Evolutionary conservation across 2,888 invertebrate genomes (phyloP).

Genomic region (Morpho deidamia): DNA sequence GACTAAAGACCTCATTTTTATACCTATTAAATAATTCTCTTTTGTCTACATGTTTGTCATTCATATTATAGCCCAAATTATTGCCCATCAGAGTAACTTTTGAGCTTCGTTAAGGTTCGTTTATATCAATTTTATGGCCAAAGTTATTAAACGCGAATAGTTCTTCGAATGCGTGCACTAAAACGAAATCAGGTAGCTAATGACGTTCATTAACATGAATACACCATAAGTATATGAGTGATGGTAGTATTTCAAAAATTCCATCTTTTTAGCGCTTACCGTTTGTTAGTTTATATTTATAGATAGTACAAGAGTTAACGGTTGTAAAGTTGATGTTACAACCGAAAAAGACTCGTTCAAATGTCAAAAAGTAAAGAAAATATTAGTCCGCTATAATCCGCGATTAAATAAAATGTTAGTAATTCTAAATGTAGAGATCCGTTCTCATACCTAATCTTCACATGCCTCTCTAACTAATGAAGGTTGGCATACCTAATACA

Average conservation of each 20-base stretch:
- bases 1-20: too few species aligned
- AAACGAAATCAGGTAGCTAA: conserved; percentile 56
- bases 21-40: too few species aligned
- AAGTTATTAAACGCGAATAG: conserved; percentile 12
- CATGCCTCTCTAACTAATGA: too few species aligned
- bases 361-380: too few species aligned
- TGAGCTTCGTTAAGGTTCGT: conserved; percentile 1
- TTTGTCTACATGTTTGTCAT: not conserved
- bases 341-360: not conserved
- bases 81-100: not conserved
- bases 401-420: too few species aligned
- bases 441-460: too few species aligned
- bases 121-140: conserved; percentile 14
- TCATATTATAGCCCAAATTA: not conserved
- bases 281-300: conserved; percentile 40
- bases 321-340: not conserved
- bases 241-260: conserved; percentile 49
- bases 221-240: conserved; percentile 58
- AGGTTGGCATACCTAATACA: too few species aligned
- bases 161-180: not conserved
- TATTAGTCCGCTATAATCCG: too few species aligned
- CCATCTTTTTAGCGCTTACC: conserved; percentile 42
- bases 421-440: too few species aligned
- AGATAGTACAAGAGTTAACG: conserved; percentile 35
- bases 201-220: conserved; percentile 65